Evolutionary conservation across 2,113 vertebrate genomes (phyloP), one percentile per base, ranked within the genome.

Genomic region (Upupa epops): DNA sequence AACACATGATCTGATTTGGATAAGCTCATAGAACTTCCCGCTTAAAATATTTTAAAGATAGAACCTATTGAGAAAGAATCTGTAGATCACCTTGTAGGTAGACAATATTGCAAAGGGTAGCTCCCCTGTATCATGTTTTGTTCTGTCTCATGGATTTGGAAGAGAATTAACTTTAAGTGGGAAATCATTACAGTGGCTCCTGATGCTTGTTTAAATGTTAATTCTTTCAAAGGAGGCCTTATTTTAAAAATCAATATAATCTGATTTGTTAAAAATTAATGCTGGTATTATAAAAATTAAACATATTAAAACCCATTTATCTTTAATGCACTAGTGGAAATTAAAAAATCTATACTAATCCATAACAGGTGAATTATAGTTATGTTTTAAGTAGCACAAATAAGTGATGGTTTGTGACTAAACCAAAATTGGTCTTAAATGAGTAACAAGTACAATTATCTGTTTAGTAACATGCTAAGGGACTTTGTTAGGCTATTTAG

Each of bases 201-300:
- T 84, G 55, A 48, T 84, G 42, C 80, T 70, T 76, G 34, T 82
- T 94, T 84, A 93, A 90, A 77, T 85, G 22, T 68, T 80, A 84
- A 75, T 91, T 94, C n/a, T 86, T 96, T 58, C 78, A 90, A 79
- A 66, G n/a, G 28, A 82, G 16, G 7, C 48, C 20, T 51, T 94
- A 25, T 78, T 85, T 95, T 84, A 64, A 86, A 89, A 91, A 89
- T 92, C 92, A 91, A 46, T 96, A 83, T 56, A 83, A 56, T 52
- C 19, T 80, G 90, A 89, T 85, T 94, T 95, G 86, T 95, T 94
- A 86, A 95, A 97, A 96, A 94, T 69, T 80, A 94, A 89, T 96
- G 81, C 65, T 88, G 22, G 12, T 83, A 49, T 92, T 94, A 87
- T 61, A 74, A 90, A 95, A 96, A 93, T 96, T 86, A 94, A 97